Evolutionary conservation across 2,888 invertebrate genomes (phyloP).

Genomic region (Creontiades dilutus): DNA sequence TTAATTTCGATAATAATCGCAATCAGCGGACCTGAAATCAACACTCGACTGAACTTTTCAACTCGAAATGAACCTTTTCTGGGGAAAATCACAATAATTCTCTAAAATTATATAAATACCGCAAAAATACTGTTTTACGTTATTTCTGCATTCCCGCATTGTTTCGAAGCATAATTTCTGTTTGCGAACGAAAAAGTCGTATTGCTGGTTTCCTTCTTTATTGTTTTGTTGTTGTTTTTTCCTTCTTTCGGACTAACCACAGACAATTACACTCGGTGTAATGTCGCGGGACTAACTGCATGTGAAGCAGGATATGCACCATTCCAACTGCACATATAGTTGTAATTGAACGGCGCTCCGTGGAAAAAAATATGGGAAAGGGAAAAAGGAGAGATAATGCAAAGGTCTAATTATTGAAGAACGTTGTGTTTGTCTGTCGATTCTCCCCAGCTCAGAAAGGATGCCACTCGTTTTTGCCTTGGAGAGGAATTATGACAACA

Average conservation of each 20-base stretch:
- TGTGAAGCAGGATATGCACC: slow-evolving; percentile 62
- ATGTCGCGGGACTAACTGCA: slow-evolving; percentile 42
- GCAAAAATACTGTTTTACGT: not conserved
- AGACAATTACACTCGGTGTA: slow-evolving; percentile 38
- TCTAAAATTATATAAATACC: not conserved
- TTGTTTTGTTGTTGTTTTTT: not conserved
- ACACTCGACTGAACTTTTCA: not conserved
- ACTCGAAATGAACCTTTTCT: not conserved
- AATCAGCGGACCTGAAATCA: slow-evolving; percentile 6
- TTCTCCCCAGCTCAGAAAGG: not conserved
- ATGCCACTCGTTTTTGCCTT: no score
- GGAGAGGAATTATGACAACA: no score
- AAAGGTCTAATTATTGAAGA: not conserved
- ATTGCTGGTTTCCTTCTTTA: not conserved
- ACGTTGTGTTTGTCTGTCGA: not conserved
- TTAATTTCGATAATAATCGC: not conserved
- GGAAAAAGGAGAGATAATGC: not conserved
- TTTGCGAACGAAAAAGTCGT: not conserved
- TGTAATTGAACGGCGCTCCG: slow-evolving; percentile 53
- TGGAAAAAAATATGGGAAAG: slow-evolving; percentile 7
- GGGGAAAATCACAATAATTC: not conserved
- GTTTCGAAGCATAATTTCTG: slow-evolving; percentile 8
- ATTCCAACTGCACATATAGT: slow-evolving; percentile 56
- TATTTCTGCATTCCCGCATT: not conserved
- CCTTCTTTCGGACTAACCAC: not conserved